Evolutionary conservation across 2,113 vertebrate species (phyloP), one percentile per base, ranked within the genome.

Genomic region (Percina caprodes): DNA sequence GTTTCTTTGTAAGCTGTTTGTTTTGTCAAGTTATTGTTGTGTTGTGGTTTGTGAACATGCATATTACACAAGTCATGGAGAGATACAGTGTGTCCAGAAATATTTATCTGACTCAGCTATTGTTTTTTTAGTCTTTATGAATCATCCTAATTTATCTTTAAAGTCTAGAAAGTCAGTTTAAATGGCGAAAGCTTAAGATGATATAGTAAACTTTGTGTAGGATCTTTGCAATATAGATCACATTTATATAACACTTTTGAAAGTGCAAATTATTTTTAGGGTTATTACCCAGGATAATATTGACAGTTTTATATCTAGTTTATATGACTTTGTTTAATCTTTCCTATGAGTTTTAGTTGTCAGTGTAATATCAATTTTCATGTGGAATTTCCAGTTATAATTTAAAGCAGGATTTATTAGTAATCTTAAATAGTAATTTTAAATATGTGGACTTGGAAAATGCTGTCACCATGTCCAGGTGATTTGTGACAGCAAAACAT

Each of bases 1-100:
- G 18, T 88, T 87, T 73, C 74, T 89, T 91, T 92, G 80, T 90
- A 90, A 78, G 54, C 69, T 55, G 18, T 49, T 62, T 19, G n/a
- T 52, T 62, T 77, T 67, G 55, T 74, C 15, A 6, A 4, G 18
- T 68, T 58, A 54, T 69, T 68, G 16, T 33, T 55, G 15, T 74
- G 19, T 59, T 23, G 5, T 24, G 8, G 24, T 30, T 18, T 39
- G 1, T 85, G 5, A 30, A 9, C 4, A 1, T 46, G 13, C 4
- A 2, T 19, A 42, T 26, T 70, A 11, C 46, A 39, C 45, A 68
- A 16, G 19, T 30, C 49, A 45, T 9, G n/a, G 14, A 55, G 14
- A 42, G 23, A 42, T 24, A 1, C 19, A 33, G 6, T 49, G 26
- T 24, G 33, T 1, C 42, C 49, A 24, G 33, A 62, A 14, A n/a